Percentiles rank a stretch among this genome's conserved stretches.
Conservation (phyloP, 2,113 vertebrate genomes). For the Phalacrocorax aristotelis region DNA sequence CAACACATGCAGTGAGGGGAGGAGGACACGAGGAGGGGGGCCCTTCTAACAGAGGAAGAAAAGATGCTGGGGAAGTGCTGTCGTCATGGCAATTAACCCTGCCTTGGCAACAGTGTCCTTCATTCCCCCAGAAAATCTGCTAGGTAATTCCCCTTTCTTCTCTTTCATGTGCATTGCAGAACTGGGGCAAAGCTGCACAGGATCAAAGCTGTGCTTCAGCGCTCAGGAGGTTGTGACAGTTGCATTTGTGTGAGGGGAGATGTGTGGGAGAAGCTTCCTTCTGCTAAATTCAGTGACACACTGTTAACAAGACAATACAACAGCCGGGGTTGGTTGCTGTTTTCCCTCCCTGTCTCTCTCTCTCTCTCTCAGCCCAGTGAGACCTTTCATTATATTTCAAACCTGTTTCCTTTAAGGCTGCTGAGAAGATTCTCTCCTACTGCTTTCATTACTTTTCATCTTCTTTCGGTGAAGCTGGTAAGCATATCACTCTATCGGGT, state of each 20-base stretch:
- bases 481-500: not conserved
- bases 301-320: slow-evolving; percentile 62
- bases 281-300: slow-evolving; percentile 44
- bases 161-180: not conserved
- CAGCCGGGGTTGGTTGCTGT: slow-evolving; percentile 24
- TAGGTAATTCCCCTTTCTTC: slow-evolving; percentile 1
- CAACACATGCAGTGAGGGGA: slow-evolving; percentile 55
- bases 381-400: slow-evolving; percentile 56
- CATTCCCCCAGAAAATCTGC: not conserved
- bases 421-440: slow-evolving; percentile 56
- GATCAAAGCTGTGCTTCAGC: slow-evolving; percentile 13
- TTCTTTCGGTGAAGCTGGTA: slow-evolving; percentile 25
- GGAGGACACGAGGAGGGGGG: not conserved
- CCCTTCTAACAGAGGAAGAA: not conserved
- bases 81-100: slow-evolving; percentile 61
- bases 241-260: not conserved
- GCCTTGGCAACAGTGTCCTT: not conserved
- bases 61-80: slow-evolving; percentile 26
- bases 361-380: not conserved
- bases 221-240: slow-evolving; percentile 13
- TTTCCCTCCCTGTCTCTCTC: not conserved
- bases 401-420: slow-evolving; percentile 45
- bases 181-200: not conserved
- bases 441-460: slow-evolving; percentile 37
- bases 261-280: slow-evolving; percentile 43